These are phyloP conservation scores for Cyclargus thomasi DNA, from an alignment of 1,140 invertebrate genomes.

Conservation along the genomic window DNA sequence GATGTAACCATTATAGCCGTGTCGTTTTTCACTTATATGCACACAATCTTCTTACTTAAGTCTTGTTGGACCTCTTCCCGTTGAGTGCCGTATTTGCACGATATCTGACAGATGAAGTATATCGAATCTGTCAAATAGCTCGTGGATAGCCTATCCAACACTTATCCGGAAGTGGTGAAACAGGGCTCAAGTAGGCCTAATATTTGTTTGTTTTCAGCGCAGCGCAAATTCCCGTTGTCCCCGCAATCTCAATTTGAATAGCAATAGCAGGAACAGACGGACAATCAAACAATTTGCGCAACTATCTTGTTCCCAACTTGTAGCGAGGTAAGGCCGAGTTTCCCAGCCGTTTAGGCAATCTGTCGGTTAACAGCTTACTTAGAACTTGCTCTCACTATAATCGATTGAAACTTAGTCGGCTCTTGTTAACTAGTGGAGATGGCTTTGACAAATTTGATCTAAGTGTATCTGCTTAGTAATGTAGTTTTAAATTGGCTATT, in stretches of 20 bases:
- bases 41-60: too few relatives aligned
- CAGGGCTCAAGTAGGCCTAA: too few relatives aligned
- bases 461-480: too few relatives aligned
- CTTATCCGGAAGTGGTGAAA: too few relatives aligned
- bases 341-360: constrained; percentile 27
- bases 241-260: constrained; percentile 6
- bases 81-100: too few relatives aligned
- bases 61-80: too few relatives aligned
- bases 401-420: constrained; percentile 6
- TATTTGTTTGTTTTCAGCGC: constrained; percentile 3
- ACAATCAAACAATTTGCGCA: constrained; percentile 24
- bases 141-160: too few relatives aligned
- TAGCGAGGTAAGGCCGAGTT: constrained; percentile 25
- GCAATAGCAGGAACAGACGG: constrained; percentile 15
- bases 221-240: neutral
- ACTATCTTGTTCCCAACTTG: constrained; percentile 28
- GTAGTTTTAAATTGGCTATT: too few relatives aligned
- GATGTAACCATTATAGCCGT: too few relatives aligned
- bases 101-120: too few relatives aligned
- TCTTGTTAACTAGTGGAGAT: neutral
- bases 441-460: neutral
- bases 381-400: constrained; percentile 10
- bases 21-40: too few relatives aligned
- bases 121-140: too few relatives aligned
- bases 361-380: constrained; percentile 25